These are phyloP conservation scores for Neopelma chrysocephalum DNA, from an alignment of 2,797 vertebrate species.

Conservation along the genomic window DNA sequence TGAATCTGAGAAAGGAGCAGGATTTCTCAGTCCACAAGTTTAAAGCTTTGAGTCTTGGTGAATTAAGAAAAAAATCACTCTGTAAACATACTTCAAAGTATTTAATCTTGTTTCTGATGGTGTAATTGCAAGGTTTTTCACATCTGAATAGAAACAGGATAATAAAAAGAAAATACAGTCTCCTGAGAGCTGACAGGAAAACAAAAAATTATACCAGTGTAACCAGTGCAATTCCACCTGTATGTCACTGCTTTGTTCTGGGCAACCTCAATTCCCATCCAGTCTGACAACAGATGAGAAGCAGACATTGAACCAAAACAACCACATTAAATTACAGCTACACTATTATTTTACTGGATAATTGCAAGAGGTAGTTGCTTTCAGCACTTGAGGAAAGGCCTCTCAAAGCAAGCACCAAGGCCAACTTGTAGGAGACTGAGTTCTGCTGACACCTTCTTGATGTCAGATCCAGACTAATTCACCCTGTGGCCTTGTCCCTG, in stretches of 20 bases:
- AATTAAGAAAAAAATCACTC: not conserved
- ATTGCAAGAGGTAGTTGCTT: not conserved
- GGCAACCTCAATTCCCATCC: not conserved
- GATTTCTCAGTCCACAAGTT: not conserved
- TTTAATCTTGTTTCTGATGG: not conserved
- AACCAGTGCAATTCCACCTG: not conserved
- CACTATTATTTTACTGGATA: not conserved
- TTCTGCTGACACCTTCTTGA: not conserved
- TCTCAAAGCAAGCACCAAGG: not conserved
- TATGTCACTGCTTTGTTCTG: not conserved
- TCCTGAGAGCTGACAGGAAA: not conserved
- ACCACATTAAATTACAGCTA: not conserved
- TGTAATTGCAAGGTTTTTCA: not conserved
- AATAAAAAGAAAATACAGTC: not conserved
- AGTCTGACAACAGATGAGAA: not conserved
- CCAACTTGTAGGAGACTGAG: not conserved
- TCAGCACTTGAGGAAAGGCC: not conserved
- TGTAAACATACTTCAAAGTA: not conserved
- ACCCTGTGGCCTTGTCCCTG: not conserved
- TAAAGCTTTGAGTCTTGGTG: not conserved
- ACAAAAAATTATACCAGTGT: not conserved
- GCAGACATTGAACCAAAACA: not conserved
- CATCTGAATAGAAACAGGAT: not conserved
- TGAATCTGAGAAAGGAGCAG: not conserved
- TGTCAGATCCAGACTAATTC: not conserved